A percentile compares a stretch with the other conserved stretches of the same genome.
Conservation (phyloP, 2,797 vertebrate species). For the Ceryle rudis region DNA sequence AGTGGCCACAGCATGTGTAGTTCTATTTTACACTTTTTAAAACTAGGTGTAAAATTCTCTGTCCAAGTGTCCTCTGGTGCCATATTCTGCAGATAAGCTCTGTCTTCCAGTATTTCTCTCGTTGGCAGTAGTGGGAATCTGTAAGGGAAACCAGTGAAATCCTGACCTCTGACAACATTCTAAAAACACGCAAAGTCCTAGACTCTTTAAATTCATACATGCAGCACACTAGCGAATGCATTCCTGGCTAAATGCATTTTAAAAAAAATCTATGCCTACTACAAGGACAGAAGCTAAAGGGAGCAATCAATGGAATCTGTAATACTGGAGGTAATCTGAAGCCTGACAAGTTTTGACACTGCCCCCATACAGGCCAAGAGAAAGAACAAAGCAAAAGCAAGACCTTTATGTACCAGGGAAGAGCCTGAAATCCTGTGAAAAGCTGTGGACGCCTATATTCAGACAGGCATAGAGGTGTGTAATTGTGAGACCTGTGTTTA, state of each 20-base stretch:
- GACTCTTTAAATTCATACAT: background rate
- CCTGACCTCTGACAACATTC: background rate
- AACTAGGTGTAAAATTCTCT: background rate
- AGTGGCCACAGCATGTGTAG: background rate
- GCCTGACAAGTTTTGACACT: background rate
- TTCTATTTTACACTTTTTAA: background rate
- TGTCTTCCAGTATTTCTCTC: background rate
- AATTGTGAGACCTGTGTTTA: background rate
- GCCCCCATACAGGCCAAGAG: background rate
- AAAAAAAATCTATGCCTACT: background rate
- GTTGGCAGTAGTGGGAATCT: background rate
- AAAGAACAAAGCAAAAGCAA: background rate
- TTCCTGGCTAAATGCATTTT: background rate
- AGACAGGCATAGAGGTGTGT: background rate
- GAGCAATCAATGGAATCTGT: background rate
- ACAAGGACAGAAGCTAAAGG: background rate
- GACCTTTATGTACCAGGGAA: background rate
- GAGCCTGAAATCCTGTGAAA: background rate
- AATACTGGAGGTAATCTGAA: background rate
- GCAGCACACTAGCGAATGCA: background rate
- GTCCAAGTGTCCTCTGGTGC: background rate
- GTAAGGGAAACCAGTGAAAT: background rate
- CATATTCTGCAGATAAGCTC: background rate
- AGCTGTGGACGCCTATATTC: background rate
- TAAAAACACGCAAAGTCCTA: background rate